Evolutionary conservation across 2,113 vertebrate genomes (phyloP), one percentile per base, ranked within the genome.

Genomic region (Noctilio leporinus): DNA sequence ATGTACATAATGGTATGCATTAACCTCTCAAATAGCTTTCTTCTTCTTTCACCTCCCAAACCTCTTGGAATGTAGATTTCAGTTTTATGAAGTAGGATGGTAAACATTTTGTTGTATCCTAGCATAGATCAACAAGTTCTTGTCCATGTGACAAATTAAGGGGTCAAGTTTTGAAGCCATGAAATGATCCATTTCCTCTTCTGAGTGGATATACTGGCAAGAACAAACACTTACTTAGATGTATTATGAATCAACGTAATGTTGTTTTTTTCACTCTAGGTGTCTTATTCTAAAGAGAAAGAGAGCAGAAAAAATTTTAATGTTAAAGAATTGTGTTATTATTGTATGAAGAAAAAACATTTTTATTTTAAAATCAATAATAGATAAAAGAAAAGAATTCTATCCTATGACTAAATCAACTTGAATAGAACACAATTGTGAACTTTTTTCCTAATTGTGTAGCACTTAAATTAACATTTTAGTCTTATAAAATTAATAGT

Each of bases 401-500:
- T 87, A 87, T 10, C 7, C 4, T 51, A 35, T 82, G n/a, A 72
- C 57, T 45, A 72, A 81, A 33, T 81, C n/a, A 82, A 7, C 53
- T 17, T 4, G 11, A 90, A 67, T 0, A 1, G 33, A 82, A 77
- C 28, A 67, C n/a, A 70, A 22, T 3, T 51, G 15, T 49, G 24
- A 89, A 67, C 0, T 45, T 65, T 93, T 45, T 45, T 67, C 43
- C 76, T 69, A 84, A 87, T 15, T 67, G 30, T 59, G 38, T 72
- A 89, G 55, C 49, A 35, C 53, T 76, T 80, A 85, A 91, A 91
- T 78, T 38, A 89, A 62, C 84, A 43, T 77, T 80, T 64, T 22
- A 43, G 35, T 70, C 16, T 57, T 43, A 16, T 7, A 80, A 93
- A 84, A 93, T 67, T 78, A 82, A 59, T 75, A 43, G 30, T 19